Evolutionary conservation across 2,113 vertebrate species (phyloP).

Genomic region (Etheostoma cragini): DNA sequence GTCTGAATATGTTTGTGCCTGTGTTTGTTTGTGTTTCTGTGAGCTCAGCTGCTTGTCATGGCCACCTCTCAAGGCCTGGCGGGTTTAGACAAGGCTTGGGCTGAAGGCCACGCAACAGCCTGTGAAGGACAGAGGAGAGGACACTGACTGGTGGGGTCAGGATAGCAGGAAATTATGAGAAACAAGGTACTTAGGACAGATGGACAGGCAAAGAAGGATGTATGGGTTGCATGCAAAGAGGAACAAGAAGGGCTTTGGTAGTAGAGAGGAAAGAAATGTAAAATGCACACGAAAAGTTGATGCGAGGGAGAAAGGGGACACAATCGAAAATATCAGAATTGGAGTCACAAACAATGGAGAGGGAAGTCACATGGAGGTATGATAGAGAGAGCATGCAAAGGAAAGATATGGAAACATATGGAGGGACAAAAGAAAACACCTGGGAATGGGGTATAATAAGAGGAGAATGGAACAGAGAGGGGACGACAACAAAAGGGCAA

Average conservation of each 20-base stretch:
- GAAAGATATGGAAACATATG: not conserved
- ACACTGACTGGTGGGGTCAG: conserved; percentile 37
- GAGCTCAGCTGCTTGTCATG: conserved; percentile 60
- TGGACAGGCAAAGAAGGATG: not conserved
- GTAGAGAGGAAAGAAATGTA: not conserved
- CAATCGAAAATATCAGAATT: not conserved
- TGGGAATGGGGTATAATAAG: not conserved
- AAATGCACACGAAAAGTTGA: not conserved
- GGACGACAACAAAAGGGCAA: not conserved
- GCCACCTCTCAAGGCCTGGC: conserved; percentile 65
- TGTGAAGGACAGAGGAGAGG: conserved; percentile 70
- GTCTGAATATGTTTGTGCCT: conserved; percentile 14
- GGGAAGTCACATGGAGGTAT: not conserved
- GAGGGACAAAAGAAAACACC: not conserved
- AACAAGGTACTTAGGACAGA: not conserved
- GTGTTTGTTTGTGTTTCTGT: conserved; percentile 34
- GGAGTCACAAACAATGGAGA: not conserved
- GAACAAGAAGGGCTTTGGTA: not conserved
- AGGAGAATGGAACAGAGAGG: not conserved
- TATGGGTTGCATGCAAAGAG: not conserved
- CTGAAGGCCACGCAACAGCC: conserved; percentile 65
- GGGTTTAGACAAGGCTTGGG: conserved; percentile 55
- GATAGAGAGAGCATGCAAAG: not conserved
- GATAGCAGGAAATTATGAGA: conserved; percentile 43
- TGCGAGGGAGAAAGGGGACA: not conserved